Percentiles rank a stretch among this genome's conserved stretches.
These are phyloP conservation scores for Anguilla rostrata DNA, from an alignment of 2,113 vertebrate species.

Conservation along the genomic window DNA sequence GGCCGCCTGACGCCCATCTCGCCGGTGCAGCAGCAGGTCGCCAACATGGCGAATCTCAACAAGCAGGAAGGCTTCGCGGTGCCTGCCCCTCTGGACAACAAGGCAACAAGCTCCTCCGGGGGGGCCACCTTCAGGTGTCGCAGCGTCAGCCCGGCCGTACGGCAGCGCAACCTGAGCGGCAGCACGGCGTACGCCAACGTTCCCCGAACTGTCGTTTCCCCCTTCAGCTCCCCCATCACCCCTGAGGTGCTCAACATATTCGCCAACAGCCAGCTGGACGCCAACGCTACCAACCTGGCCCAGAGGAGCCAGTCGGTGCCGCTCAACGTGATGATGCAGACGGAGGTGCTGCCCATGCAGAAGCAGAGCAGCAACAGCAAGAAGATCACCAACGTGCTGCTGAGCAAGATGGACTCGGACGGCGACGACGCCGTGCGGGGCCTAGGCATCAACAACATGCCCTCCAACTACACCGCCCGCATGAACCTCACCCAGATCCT, in stretches of 20 bases:
- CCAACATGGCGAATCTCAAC: constrained; percentile 72
- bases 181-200: constrained; percentile 76
- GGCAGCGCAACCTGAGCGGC: constrained; percentile 86
- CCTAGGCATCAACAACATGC: constrained; percentile 86
- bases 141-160: constrained; percentile 94
- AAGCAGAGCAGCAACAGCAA: constrained; percentile 79
- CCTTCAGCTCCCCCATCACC: constrained; percentile 84
- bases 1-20: constrained; percentile 94
- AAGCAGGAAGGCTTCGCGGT: constrained; percentile 96
- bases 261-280: constrained; percentile 74
- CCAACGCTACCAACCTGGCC: constrained; percentile 82
- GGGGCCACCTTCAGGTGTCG: constrained; percentile 84
- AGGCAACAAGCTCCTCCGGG: constrained; percentile 67
- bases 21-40: constrained; percentile 86
- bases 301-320: constrained; percentile 97
- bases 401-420: constrained; percentile 90
- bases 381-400: constrained; percentile 86
- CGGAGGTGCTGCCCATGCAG: constrained; percentile 78
- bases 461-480: constrained; percentile 91
- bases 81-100: constrained; percentile 92
- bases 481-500: constrained; percentile 99
- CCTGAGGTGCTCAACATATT: constrained; percentile 86
- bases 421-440: constrained; percentile 83
- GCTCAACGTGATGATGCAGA: constrained; percentile 97
- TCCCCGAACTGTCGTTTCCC: constrained; percentile 76